Conservation (phyloP, 1,140 invertebrate species). For the Elysia chlorotica region DNA sequence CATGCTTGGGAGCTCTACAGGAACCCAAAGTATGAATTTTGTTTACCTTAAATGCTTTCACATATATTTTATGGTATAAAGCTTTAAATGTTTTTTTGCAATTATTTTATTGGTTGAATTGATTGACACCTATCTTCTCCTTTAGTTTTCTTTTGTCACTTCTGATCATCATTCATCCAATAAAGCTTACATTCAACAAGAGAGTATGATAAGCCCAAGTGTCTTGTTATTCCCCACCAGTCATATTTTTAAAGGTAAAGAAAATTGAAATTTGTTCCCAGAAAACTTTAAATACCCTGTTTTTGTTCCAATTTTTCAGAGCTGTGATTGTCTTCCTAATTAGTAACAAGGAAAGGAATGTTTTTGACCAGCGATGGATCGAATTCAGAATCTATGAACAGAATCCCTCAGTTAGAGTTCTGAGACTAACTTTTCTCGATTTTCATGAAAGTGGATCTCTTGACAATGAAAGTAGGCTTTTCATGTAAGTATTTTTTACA, state of each 20-base stretch:
- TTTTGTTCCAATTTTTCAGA: constrained; percentile 26
- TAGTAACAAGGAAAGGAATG: constrained; percentile 31
- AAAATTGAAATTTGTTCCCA: no score
- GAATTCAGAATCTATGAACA: constrained; percentile 33
- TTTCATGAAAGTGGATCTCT: constrained; percentile 23
- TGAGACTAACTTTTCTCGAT: constrained; percentile 33
- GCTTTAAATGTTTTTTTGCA: neutral
- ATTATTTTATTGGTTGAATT: neutral
- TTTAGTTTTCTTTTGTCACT: neutral
- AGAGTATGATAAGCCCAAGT: no score
- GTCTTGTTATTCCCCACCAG: no score
- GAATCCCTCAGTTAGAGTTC: constrained; percentile 29
- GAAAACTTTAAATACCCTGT: no score
- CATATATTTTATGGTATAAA: no score
- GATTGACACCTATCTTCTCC: neutral
- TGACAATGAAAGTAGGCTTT: constrained; percentile 27
- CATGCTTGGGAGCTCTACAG: constrained; percentile 45
- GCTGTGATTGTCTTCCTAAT: constrained; percentile 40
- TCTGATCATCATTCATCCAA: no score
- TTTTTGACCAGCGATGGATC: constrained; percentile 40
- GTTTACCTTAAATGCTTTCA: no score
- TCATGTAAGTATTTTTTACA: constrained; percentile 37
- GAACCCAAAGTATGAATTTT: constrained; percentile 36
- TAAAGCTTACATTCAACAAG: no score
- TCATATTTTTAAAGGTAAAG: no score